Conservation (phyloP, 2,113 vertebrate genomes). For the Callithrix jacchus region DNA sequence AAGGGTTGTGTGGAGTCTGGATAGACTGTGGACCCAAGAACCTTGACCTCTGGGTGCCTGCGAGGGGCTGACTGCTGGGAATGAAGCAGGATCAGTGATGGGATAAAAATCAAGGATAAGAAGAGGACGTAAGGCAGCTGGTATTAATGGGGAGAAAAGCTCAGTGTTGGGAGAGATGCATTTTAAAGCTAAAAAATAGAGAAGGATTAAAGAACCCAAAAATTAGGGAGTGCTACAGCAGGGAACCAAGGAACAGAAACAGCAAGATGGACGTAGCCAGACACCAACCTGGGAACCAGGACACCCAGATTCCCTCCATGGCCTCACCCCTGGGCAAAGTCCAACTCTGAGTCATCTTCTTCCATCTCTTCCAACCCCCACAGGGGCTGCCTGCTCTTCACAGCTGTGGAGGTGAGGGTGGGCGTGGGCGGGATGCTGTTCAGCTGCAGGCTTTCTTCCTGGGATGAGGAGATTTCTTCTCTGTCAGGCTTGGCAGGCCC, state of each 20-base stretch:
- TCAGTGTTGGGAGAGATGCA: not conserved
- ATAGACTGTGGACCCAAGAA: not conserved
- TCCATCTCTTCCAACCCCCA: not conserved
- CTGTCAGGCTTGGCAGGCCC: not conserved
- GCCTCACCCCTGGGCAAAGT: conserved; percentile 80
- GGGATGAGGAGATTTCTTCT: not conserved
- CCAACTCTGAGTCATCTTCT: conserved; percentile 76
- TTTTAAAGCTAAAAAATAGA: not conserved
- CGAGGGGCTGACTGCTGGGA: conserved; percentile 39
- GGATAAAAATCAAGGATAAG: not conserved
- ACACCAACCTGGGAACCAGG: not conserved
- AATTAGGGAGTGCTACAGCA: not conserved
- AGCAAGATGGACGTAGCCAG: not conserved
- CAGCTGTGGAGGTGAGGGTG: conserved; percentile 85
- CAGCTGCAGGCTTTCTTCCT: conserved; percentile 71
- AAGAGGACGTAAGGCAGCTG: not conserved
- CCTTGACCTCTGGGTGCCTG: not conserved
- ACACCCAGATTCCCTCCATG: too few species aligned
- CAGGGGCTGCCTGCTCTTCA: conserved; percentile 61
- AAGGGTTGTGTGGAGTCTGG: not conserved
- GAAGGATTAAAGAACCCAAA: not conserved
- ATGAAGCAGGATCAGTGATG: not conserved
- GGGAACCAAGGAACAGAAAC: not conserved
- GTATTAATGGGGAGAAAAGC: not conserved
- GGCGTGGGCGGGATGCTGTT: conserved; percentile 75